phyloP scores from a whole-genome alignment of 2,113 vertebrate genomes.

The Nibea coibor region DNA sequence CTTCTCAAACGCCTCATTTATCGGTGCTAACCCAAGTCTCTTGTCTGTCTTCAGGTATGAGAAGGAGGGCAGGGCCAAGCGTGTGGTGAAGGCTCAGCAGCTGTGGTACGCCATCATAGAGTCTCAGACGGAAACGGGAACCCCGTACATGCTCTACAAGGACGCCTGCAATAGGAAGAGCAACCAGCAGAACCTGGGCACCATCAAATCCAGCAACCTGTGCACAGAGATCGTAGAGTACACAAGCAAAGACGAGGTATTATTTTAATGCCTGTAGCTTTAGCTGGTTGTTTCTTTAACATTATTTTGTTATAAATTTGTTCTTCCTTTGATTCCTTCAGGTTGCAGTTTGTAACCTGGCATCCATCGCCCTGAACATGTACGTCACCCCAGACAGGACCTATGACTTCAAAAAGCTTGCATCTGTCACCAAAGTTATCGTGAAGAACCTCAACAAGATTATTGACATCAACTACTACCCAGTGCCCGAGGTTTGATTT shows the following conservation, averaged over 20 bases:
- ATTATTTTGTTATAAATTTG: background rate
- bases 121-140: constrained; percentile 97
- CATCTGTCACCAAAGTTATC: constrained; percentile 92
- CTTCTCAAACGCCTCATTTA: background rate
- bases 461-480: constrained; percentile 98
- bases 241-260: constrained; percentile 94
- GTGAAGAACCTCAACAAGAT: constrained; percentile 97
- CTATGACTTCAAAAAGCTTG: constrained; percentile 92
- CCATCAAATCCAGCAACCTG: constrained; percentile 96
- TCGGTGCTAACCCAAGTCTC: background rate
- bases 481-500: constrained; percentile 89
- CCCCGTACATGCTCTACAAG: constrained; percentile 98
- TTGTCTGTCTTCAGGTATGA: constrained; percentile 87
- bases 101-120: constrained; percentile 97
- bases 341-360: constrained; percentile 97
- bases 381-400: constrained; percentile 91
- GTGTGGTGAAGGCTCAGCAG: constrained; percentile 95
- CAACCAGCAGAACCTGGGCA: constrained; percentile 98
- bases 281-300: background rate
- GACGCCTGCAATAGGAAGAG: constrained; percentile 97
- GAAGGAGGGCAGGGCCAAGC: constrained; percentile 87
- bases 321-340: constrained; percentile 58
- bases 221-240: constrained; percentile 97
- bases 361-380: constrained; percentile 97
- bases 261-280: background rate